These are phyloP conservation scores for Steinernema hermaphroditum DNA, from an alignment of 2,888 invertebrate genomes.

Conservation along the genomic window DNA sequence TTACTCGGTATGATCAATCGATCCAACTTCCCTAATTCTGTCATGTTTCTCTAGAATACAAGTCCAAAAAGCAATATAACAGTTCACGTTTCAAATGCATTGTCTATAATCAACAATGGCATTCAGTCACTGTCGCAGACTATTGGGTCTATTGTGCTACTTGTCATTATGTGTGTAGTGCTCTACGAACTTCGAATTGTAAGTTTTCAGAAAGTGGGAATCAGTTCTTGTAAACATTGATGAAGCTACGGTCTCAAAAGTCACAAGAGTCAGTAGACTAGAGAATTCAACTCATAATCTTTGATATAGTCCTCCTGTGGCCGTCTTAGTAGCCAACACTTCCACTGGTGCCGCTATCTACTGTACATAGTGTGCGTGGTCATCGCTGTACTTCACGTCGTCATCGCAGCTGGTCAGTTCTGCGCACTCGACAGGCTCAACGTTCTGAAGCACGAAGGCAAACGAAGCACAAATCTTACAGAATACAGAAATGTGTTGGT, in stretches of 20 bases:
- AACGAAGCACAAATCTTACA: not conserved
- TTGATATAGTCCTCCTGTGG: constrained; percentile 27
- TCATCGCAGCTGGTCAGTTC: constrained; percentile 9
- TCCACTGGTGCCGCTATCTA: constrained; percentile 3
- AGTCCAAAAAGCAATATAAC: not conserved
- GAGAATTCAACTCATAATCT: too few relatives aligned
- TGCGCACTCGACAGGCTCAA: constrained; percentile 2
- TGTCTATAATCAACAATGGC: constrained; percentile 10
- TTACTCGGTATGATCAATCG: not conserved
- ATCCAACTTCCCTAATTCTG: not conserved
- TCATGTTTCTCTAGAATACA: not conserved
- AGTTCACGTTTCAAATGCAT: not conserved
- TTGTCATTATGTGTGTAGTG: constrained; percentile 24
- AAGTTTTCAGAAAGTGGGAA: not conserved
- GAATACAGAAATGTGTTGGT: constrained; percentile 12
- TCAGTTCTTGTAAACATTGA: too few relatives aligned
- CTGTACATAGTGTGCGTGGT: constrained; percentile 10
- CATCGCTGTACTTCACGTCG: not conserved
- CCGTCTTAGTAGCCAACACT: constrained; percentile 19
- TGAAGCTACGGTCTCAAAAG: too few relatives aligned
- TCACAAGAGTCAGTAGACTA: too few relatives aligned
- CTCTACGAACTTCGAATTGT: constrained; percentile 33
- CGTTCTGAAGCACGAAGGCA: constrained; percentile 8
- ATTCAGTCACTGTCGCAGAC: constrained; percentile 29
- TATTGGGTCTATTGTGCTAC: constrained; percentile 27